phyloP scores from a whole-genome alignment of 2,888 invertebrate species.

The Agrenia bidenticulata region DNA sequence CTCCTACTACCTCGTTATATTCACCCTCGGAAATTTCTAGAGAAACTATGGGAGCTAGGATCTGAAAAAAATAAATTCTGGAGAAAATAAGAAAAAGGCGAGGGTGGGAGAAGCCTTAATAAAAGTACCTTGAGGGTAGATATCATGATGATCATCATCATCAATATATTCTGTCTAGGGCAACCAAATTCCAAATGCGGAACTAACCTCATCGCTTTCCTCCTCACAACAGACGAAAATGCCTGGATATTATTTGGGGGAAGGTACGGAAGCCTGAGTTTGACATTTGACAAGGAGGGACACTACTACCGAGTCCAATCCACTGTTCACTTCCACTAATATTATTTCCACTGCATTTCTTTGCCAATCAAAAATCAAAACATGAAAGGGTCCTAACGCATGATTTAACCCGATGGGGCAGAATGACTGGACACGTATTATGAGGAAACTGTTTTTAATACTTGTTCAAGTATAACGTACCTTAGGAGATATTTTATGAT shows the following conservation, averaged over 20 bases:
- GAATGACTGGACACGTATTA: too few relatives aligned
- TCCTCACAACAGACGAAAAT: too few relatives aligned
- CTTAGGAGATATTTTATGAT: too few relatives aligned
- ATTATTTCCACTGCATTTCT: conserved; percentile 17
- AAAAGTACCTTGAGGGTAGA: background rate
- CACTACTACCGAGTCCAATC: background rate
- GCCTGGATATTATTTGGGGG: too few relatives aligned
- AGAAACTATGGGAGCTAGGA: too few relatives aligned
- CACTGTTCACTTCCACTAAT: conserved; percentile 7
- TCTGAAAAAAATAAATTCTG: background rate
- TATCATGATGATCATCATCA: background rate
- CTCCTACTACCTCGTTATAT: background rate
- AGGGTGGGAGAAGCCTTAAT: conserved; percentile 4
- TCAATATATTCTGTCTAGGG: background rate
- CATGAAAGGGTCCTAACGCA: conserved; percentile 31
- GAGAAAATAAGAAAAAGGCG: conserved; percentile 13
- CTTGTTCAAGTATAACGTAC: too few relatives aligned
- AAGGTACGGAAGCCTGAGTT: conserved; percentile 24
- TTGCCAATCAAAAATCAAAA: conserved; percentile 34
- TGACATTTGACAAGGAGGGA: conserved; percentile 20
- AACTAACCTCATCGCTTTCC: too few relatives aligned
- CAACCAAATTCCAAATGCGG: conserved; percentile 3
- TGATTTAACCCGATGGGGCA: conserved; percentile 22
- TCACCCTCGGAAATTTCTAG: too few relatives aligned
- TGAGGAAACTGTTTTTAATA: too few relatives aligned